Evolutionary conservation across 2,797 vertebrate species (phyloP).

Genomic region (Miichthys miiuy): DNA sequence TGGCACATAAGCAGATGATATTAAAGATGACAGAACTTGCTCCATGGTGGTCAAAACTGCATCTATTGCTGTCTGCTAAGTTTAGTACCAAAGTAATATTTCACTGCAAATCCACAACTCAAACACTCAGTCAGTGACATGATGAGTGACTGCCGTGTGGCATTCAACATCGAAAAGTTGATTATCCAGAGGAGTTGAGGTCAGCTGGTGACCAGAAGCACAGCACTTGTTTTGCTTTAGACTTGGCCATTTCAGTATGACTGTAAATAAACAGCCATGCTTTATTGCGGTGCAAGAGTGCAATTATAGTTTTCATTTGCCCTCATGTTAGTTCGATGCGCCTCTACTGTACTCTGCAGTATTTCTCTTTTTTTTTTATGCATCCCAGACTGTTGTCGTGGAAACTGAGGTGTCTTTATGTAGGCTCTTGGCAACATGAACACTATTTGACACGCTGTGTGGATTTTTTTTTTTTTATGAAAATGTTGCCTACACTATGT

Average conservation of each 20-base stretch:
- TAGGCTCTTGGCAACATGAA: constrained; percentile 76
- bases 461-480: constrained; percentile 47
- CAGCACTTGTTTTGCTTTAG: constrained; percentile 24
- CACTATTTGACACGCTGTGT: constrained; percentile 70
- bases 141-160: constrained; percentile 16
- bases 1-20: constrained; percentile 5
- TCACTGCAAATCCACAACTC: constrained; percentile 4
- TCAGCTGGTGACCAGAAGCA: constrained; percentile 21
- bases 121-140: neutral
- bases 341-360: constrained; percentile 32
- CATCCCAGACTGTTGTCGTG: constrained; percentile 81
- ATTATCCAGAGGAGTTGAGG: constrained; percentile 15
- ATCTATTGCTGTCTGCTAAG: constrained; percentile 8
- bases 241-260: constrained; percentile 27
- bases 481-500: constrained; percentile 76
- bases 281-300: constrained; percentile 31
- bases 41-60: neutral
- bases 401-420: constrained; percentile 83
- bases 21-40: constrained; percentile 1
- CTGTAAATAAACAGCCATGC: constrained; percentile 34
- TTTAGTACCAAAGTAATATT: neutral
- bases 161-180: constrained; percentile 12
- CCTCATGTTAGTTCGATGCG: constrained; percentile 26
- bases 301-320: constrained; percentile 25
- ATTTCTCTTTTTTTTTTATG: constrained; percentile 49